Evolutionary conservation across 2,113 vertebrate species (phyloP).

Genomic region (Pristiophorus japonicus): DNA sequence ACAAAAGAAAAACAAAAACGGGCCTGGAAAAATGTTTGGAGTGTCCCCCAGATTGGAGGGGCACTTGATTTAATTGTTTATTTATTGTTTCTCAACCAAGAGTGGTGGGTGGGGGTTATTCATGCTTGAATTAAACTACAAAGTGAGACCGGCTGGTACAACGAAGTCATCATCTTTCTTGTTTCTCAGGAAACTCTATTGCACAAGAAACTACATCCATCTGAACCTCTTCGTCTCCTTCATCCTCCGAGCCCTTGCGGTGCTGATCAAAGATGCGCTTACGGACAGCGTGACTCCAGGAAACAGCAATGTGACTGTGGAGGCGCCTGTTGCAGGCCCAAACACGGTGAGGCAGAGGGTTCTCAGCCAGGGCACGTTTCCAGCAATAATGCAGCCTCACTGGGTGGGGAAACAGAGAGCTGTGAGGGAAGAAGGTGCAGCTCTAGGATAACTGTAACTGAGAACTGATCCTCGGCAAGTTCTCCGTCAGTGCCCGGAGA

Average conservation of each 20-base stretch:
- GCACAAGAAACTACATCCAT: constrained; percentile 69
- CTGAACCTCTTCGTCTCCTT: constrained; percentile 74
- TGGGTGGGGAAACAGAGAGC: neutral
- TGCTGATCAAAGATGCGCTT: constrained; percentile 68
- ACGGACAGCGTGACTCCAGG: constrained; percentile 62
- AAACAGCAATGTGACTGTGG: constrained; percentile 61
- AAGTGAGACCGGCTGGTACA: neutral
- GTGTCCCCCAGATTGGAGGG: too few species aligned
- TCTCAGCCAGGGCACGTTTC: too few species aligned
- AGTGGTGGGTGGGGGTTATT: too few species aligned
- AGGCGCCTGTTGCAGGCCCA: constrained; percentile 57
- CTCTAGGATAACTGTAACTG: neutral
- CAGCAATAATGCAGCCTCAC: too few species aligned
- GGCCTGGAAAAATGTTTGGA: too few species aligned
- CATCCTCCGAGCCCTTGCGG: constrained; percentile 64
- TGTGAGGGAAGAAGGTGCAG: neutral
- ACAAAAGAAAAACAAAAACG: too few species aligned
- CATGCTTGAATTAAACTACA: neutral
- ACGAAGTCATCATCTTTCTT: neutral
- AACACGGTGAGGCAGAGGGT: neutral
- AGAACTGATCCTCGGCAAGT: neutral
- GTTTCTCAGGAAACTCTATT: constrained; percentile 63
- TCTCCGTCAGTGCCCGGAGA: neutral
- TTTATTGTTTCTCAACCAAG: too few species aligned
- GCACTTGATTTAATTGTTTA: too few species aligned